Percentiles rank a stretch among this genome's conserved stretches.
phyloP scores from a whole-genome alignment of 2,888 invertebrate genomes.

The Resseliella maxima region DNA sequence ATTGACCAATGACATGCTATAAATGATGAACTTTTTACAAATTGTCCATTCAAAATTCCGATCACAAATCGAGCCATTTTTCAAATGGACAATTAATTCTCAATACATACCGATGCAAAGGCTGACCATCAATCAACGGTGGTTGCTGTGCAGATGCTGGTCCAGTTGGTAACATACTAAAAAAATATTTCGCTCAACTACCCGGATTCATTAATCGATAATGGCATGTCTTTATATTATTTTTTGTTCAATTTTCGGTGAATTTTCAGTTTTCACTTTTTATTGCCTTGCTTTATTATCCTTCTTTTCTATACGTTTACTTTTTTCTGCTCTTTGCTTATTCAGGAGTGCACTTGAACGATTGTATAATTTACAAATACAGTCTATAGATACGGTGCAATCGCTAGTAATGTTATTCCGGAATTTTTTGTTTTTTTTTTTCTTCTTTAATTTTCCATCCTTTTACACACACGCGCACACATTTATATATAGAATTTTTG shows the following conservation, averaged over 20 bases:
- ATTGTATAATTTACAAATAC: not conserved
- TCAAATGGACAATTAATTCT: not conserved
- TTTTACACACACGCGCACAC: too few relatives aligned
- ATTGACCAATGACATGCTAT: too few relatives aligned
- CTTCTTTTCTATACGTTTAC: too few relatives aligned
- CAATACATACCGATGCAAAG: slow-evolving; percentile 20
- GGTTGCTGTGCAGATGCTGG: slow-evolving; percentile 53
- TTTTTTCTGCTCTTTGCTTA: not conserved
- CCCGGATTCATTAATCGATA: slow-evolving; percentile 17
- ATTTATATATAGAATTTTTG: too few relatives aligned
- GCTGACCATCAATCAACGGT: slow-evolving; percentile 37
- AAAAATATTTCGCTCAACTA: not conserved
- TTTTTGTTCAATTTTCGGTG: not conserved
- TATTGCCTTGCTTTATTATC: not conserved
- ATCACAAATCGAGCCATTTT: not conserved
- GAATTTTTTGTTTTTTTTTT: not conserved
- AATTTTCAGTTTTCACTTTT: not conserved
- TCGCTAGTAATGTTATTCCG: not conserved
- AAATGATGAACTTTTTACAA: too few relatives aligned
- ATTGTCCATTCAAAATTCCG: not conserved
- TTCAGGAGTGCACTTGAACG: not conserved
- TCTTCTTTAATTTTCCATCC: not conserved
- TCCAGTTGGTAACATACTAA: slow-evolving; percentile 50
- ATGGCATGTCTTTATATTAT: slow-evolving; percentile 11
- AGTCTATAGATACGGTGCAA: not conserved